Percentiles rank a stretch among this genome's conserved stretches.
Evolutionary conservation across 2,113 vertebrate species (phyloP).

Genomic region (Gobiocypris rarus): DNA sequence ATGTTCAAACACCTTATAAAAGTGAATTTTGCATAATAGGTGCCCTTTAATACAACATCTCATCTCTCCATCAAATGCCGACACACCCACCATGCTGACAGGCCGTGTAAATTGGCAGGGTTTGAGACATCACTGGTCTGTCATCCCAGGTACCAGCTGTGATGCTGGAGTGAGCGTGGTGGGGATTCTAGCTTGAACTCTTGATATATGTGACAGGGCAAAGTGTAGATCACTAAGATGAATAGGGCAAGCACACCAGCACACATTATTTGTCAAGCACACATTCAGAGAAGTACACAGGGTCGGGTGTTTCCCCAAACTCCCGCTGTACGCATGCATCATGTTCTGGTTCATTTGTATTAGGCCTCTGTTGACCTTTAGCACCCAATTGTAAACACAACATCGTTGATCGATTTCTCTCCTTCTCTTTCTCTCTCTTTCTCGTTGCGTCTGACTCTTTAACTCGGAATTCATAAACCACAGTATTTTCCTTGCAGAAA

Average conservation of each 20-base stretch:
- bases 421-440: not conserved
- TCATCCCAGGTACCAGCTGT: not conserved
- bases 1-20: no score
- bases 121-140: constrained; percentile 3
- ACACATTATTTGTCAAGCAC: constrained; percentile 21
- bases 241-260: not conserved
- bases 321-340: constrained; percentile 9
- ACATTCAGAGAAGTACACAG: constrained; percentile 21
- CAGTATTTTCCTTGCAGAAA: no score
- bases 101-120: not conserved
- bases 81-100: not conserved
- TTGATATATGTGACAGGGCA: constrained; percentile 26
- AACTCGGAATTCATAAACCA: not conserved
- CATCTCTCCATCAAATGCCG: not conserved
- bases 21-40: no score
- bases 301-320: not conserved
- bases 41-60: not conserved
- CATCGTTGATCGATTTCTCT: not conserved
- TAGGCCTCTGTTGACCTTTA: constrained; percentile 43
- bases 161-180: constrained; percentile 14
- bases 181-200: constrained; percentile 10
- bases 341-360: constrained; percentile 30
- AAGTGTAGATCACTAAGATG: constrained; percentile 40
- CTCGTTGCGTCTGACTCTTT: not conserved
- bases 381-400: constrained; percentile 23